phyloP scores from a whole-genome alignment of 2,888 invertebrate genomes.

The Calliphora vomitoria region DNA sequence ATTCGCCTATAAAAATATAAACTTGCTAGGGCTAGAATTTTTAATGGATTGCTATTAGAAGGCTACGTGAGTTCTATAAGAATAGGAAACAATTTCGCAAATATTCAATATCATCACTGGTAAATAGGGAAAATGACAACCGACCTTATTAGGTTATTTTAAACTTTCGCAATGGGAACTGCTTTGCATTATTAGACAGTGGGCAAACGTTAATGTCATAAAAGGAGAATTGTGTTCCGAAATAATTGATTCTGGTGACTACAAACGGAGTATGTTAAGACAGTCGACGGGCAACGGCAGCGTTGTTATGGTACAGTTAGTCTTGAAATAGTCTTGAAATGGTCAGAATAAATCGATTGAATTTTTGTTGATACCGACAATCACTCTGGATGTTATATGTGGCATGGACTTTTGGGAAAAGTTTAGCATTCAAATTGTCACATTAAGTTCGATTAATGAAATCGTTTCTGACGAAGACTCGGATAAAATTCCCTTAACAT shows the following conservation, averaged over 20 bases:
- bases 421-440: background rate
- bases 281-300: conserved; percentile 21
- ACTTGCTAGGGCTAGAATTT: background rate
- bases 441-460: background rate
- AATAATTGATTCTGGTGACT: too few species aligned
- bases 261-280: background rate
- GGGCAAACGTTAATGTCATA: too few species aligned
- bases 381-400: conserved; percentile 11
- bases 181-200: too few species aligned
- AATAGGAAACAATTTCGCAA: background rate
- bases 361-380: conserved; percentile 14
- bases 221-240: too few species aligned
- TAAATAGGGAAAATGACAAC: background rate
- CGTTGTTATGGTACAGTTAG: background rate
- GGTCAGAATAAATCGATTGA: background rate
- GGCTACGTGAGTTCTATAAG: background rate
- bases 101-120: background rate
- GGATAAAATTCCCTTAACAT: background rate
- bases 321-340: background rate
- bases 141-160: too few species aligned
- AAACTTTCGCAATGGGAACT: too few species aligned
- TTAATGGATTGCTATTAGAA: background rate
- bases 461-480: background rate
- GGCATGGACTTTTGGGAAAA: conserved; percentile 8
- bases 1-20: background rate